Percentiles rank a stretch among this genome's conserved stretches.
phyloP scores from a whole-genome alignment of 2,797 vertebrate species.

The Prionace glauca region DNA sequence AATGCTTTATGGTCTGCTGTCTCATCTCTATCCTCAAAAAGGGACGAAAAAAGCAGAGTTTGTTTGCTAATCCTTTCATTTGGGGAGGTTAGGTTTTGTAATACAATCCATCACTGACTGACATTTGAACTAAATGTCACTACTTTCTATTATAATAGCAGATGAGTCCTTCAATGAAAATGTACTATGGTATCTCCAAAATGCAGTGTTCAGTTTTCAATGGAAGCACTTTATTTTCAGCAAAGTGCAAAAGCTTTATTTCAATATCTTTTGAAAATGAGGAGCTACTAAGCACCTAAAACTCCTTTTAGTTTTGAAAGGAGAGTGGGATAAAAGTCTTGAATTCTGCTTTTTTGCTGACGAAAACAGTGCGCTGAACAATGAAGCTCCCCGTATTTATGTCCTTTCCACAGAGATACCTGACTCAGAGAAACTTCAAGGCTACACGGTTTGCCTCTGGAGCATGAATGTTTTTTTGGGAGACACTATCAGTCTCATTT shows the following conservation, averaged over 20 bases:
- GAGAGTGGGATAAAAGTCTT: not conserved
- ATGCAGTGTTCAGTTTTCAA: not conserved
- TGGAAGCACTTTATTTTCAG: not conserved
- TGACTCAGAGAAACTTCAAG: not conserved
- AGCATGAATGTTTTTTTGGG: not conserved
- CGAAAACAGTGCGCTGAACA: not conserved
- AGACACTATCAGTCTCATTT: not conserved
- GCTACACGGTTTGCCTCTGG: not conserved
- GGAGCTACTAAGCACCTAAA: not conserved
- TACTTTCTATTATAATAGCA: not conserved
- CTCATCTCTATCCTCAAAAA: not conserved
- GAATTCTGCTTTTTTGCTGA: not conserved
- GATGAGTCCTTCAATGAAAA: not conserved
- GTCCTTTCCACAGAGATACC: not conserved
- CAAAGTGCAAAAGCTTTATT: not conserved
- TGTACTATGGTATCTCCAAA: not conserved
- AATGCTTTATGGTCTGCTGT: too few species aligned
- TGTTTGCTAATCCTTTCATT: not conserved
- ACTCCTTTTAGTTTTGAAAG: not conserved
- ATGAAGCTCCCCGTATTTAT: not conserved
- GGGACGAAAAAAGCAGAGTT: not conserved
- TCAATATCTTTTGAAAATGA: not conserved
- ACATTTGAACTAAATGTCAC: conserved; percentile 19
- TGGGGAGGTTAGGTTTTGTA: not conserved
- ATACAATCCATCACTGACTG: not conserved